Evolutionary conservation across 2,888 invertebrate species (phyloP).

Genomic region (Carabus problematicus): DNA sequence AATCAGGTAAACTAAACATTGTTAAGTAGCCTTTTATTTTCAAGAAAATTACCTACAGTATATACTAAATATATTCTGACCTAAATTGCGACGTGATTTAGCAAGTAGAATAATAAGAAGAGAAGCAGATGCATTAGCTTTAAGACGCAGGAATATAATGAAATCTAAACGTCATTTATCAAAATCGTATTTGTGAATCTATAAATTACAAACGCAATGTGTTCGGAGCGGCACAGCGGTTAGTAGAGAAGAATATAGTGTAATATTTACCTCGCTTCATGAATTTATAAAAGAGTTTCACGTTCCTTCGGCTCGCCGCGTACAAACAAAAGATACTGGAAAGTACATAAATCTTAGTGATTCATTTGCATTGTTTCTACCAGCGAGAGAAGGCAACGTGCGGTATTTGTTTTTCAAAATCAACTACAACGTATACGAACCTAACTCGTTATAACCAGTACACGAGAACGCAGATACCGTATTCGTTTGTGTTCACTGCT

Average conservation of each 20-base stretch:
- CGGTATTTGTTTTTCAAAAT: conserved; percentile 35
- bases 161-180: conserved; percentile 1
- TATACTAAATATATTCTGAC: no score
- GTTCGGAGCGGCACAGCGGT: background rate
- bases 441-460: background rate
- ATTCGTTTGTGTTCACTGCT: no score
- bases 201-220: background rate
- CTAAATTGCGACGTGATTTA: no score
- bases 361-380: conserved; percentile 41
- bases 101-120: no score
- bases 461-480: no score
- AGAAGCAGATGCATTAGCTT: no score
- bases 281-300: conserved; percentile 39
- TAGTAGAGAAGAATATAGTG: conserved; percentile 1
- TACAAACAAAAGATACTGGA: conserved; percentile 40
- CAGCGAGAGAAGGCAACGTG: background rate
- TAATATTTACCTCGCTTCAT: conserved; percentile 20
- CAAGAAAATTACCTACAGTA: no score
- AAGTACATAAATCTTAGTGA: conserved; percentile 40
- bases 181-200: background rate
- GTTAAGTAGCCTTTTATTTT: no score
- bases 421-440: background rate
- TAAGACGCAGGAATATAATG: no score
- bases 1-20: no score
- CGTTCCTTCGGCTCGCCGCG: conserved; percentile 30